phyloP scores from a whole-genome alignment of 1,140 invertebrate species.

The Drosophila nigromelanica region DNA sequence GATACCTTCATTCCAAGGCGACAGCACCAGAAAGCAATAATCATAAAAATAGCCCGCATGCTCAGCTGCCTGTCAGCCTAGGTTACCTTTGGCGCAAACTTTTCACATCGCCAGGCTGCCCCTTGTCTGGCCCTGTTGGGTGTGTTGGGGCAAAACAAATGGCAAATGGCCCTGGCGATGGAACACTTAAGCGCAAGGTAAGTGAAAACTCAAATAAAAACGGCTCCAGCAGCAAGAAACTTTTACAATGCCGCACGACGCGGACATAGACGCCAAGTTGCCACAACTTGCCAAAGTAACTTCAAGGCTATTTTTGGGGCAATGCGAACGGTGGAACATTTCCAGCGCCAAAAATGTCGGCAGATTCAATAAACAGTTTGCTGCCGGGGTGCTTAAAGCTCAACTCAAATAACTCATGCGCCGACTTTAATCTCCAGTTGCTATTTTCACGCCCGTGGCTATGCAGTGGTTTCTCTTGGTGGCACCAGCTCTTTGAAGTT shows the following conservation, averaged over 20 bases:
- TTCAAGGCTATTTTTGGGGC: conserved; percentile 42
- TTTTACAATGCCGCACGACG: conserved; percentile 61
- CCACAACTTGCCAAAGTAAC: conserved; percentile 20
- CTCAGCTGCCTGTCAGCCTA: conserved; percentile 16
- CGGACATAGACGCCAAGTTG: conserved; percentile 16
- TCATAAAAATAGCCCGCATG: conserved; percentile 70
- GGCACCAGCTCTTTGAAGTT: conserved; percentile 53
- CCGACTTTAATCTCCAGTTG: conserved; percentile 40
- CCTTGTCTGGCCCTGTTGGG: conserved; percentile 6
- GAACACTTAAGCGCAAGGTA: conserved; percentile 73
- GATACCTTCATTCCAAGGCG: conserved; percentile 38
- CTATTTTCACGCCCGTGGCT: conserved; percentile 35
- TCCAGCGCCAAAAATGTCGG: not conserved
- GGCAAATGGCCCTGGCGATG: conserved; percentile 65
- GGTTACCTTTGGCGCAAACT: conserved; percentile 48
- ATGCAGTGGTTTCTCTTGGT: conserved; percentile 43
- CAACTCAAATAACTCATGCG: conserved; percentile 4
- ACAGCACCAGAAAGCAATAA: conserved; percentile 63
- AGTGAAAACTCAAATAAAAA: conserved; percentile 78
- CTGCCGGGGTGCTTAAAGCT: conserved; percentile 7
- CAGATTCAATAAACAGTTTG: conserved; percentile 48
- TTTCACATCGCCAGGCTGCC: conserved; percentile 50
- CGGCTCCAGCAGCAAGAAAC: conserved; percentile 35
- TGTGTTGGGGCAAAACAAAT: conserved; percentile 60
- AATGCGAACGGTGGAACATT: not conserved